Percentiles rank a stretch among this genome's conserved stretches.
phyloP scores from a whole-genome alignment of 2,888 invertebrate genomes.

The Erebia ligea region DNA sequence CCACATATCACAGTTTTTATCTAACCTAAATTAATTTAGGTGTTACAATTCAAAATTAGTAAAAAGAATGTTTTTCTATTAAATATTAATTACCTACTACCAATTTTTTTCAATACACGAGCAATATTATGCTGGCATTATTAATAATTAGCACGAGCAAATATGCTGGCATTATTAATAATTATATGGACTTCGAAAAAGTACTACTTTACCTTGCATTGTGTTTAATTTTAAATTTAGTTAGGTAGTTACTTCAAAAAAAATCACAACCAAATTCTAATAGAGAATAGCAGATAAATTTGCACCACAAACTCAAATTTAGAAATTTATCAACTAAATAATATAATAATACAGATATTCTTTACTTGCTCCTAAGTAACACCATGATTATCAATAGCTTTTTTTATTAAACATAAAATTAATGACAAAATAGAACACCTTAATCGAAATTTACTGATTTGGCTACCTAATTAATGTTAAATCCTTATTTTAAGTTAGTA shows the following conservation, averaged over 20 bases:
- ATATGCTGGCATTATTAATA: too few species aligned
- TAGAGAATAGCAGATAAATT: conserved; percentile 5
- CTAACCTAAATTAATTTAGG: conserved; percentile 43
- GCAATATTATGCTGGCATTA: too few species aligned
- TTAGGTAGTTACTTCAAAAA: conserved; percentile 13
- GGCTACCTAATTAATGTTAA: background rate
- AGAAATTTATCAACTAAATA: background rate
- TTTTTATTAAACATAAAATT: background rate
- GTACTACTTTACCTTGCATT: too few species aligned
- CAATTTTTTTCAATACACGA: background rate
- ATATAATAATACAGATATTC: background rate
- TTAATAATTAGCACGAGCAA: too few species aligned
- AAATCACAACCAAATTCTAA: conserved; percentile 38
- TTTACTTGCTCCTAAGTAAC: conserved; percentile 1
- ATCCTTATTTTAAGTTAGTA: background rate
- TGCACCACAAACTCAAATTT: conserved; percentile 11
- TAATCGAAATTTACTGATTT: background rate
- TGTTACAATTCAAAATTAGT: background rate
- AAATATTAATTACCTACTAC: background rate
- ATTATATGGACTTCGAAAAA: too few species aligned
- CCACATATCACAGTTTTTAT: conserved; percentile 64
- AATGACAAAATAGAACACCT: background rate
- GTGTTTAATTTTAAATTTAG: background rate
- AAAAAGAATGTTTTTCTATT: background rate
- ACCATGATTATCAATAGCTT: background rate